phyloP scores from a whole-genome alignment of 2,888 invertebrate species.

The Carterocephalus palaemon region DNA sequence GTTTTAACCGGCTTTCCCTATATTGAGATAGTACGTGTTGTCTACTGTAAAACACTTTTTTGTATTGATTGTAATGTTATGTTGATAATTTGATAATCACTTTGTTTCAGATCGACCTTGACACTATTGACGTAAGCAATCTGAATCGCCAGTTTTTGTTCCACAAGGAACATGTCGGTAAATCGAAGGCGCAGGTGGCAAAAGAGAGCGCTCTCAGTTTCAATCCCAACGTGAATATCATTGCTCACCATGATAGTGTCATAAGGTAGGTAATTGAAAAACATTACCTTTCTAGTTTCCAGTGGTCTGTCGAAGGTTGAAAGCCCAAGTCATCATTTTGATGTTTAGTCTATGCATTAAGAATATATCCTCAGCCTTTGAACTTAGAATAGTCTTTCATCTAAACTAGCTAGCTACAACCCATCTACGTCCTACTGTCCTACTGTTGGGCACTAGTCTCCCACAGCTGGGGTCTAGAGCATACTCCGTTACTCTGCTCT shows the following conservation, averaged over 20 bases:
- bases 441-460: no score
- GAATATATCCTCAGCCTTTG: no score
- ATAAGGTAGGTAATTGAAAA: constrained; percentile 82
- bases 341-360: no score
- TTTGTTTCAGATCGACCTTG: constrained; percentile 94
- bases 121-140: constrained; percentile 99
- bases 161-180: constrained; percentile 98
- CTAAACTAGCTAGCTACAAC: no score
- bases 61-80: constrained; percentile 2
- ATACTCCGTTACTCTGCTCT: no score
- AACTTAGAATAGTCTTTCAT: no score
- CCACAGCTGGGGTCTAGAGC: no score
- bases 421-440: no score
- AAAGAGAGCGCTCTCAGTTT: constrained; percentile 92
- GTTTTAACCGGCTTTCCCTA: constrained; percentile 95
- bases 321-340: no score
- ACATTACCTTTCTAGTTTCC: no score
- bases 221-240: constrained; percentile 92
- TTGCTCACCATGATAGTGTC: constrained; percentile 95
- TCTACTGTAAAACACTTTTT: no score
- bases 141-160: constrained; percentile 99
- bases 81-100: constrained; percentile 41
- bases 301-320: no score
- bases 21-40: constrained; percentile 92
- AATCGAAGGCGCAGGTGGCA: constrained; percentile 96